Evolutionary conservation across 1,140 invertebrate genomes (phyloP).

Genomic region (Drosophila rhopaloa): DNA sequence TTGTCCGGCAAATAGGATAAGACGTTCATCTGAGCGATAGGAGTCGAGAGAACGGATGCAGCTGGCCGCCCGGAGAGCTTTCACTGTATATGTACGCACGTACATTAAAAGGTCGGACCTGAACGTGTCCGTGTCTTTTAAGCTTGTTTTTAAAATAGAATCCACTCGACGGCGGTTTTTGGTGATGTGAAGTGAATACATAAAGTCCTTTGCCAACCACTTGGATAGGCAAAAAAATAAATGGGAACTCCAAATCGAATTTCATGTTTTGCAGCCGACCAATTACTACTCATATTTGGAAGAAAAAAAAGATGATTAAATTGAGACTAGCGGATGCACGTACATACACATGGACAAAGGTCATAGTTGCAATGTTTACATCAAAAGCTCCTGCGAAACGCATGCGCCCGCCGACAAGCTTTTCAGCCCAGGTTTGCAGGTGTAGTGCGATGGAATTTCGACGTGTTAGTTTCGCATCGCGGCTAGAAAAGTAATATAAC

Average conservation of each 20-base stretch:
- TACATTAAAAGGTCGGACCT: conserved; percentile 36
- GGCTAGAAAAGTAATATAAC: conserved; percentile 57
- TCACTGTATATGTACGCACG: conserved; percentile 31
- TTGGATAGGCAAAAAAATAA: neutral
- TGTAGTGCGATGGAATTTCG: conserved; percentile 57
- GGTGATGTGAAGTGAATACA: neutral
- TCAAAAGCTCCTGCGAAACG: conserved; percentile 54
- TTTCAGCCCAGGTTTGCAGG: conserved; percentile 60
- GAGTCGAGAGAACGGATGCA: conserved; percentile 27
- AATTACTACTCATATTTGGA: conserved; percentile 24
- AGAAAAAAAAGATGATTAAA: conserved; percentile 14
- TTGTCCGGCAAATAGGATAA: conserved; percentile 46
- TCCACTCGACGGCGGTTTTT: neutral
- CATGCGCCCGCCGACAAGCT: conserved; percentile 54
- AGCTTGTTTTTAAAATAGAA: conserved; percentile 32
- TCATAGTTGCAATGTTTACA: conserved; percentile 70
- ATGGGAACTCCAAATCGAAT: neutral
- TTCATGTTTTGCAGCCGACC: conserved; percentile 16
- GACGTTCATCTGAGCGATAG: conserved; percentile 41
- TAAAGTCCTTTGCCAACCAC: neutral
- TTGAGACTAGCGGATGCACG: conserved; percentile 38
- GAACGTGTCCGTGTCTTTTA: conserved; percentile 12
- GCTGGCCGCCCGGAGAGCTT: conserved; percentile 39
- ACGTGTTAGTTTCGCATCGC: conserved; percentile 58
- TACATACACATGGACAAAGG: conserved; percentile 56